Evolutionary conservation across 2,797 vertebrate species (phyloP), one percentile per base, ranked within the genome.

Genomic region (Lacerta viridis): DNA sequence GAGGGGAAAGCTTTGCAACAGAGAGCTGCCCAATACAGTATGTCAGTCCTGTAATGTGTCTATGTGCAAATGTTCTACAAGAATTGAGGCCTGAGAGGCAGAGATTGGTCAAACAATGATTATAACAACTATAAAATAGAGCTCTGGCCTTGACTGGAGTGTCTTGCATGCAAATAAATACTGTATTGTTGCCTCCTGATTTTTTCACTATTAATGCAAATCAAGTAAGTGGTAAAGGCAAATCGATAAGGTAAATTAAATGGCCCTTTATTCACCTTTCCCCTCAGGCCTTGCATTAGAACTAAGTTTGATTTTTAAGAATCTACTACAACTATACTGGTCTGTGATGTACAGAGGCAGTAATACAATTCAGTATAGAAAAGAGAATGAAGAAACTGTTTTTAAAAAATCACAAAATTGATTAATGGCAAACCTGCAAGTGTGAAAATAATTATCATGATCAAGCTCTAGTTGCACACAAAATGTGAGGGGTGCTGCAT

Each of bases 61-160:
- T 92, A 68, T 1, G 0, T 41, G 78, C 74, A 78, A 59, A 85
- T 11, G 39, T 27, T 75, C 64, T 89, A 71, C 43, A 71, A 61
- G 50, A 64, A 87, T 59, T 41, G 85, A 59, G 64, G 86, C 85
- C 2, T 23, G 11, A 87, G 43, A 36, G 25, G 46, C 2, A 23
- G 74, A 43, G 59, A 41, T 36, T 72, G 61, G 20, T 41, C 61
- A 17, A 61, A 23, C 29, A 87, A 59, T 27, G 85, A 91, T 86
- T 91, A 83, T 25, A 36, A 84, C 75, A 11, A 1, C 2, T 68
- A 81, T 25, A 68, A 89, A 91, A 55, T 3, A 18, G 43, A 90
- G 25, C 33, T 20, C 29, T 68, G 80, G 2, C 8, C 69, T 64
- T 75, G 72, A 43, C 81, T 89, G 80, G 3, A 64, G 29, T 55